phyloP scores from a whole-genome alignment of 1,140 invertebrate species.

The Drosophila willistoni region DNA sequence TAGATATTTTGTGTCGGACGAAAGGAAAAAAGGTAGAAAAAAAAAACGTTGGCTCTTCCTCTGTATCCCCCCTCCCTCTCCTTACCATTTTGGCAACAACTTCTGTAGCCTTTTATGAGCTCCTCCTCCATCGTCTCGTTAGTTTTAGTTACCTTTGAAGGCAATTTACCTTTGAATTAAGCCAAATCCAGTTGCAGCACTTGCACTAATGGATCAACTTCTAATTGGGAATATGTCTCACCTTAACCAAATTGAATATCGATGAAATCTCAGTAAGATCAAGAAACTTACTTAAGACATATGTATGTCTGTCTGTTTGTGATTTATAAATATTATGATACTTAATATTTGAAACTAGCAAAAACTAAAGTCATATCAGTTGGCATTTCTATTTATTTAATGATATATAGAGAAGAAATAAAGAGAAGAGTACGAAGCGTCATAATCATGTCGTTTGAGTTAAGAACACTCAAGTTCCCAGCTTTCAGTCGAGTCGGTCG shows the following conservation, averaged over 20 bases:
- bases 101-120: slow-evolving; percentile 17
- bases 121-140: not conserved
- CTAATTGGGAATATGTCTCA: not conserved
- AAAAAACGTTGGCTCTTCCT: slow-evolving; percentile 40
- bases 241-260: not conserved
- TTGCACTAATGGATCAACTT: slow-evolving; percentile 8
- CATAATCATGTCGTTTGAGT: slow-evolving; percentile 5
- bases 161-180: slow-evolving; percentile 14
- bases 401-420: not conserved
- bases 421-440: not conserved
- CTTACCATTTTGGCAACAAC: not conserved
- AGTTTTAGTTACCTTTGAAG: slow-evolving; percentile 3
- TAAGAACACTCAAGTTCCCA: slow-evolving; percentile 10
- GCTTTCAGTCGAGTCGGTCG: slow-evolving; percentile 2
- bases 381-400: not conserved
- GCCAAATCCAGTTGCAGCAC: slow-evolving; percentile 6
- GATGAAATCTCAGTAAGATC: not conserved
- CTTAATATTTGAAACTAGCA: not conserved
- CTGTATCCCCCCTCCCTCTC: not conserved
- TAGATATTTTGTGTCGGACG: slow-evolving; percentile 70
- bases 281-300: no score
- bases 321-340: not conserved
- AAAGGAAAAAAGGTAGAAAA: slow-evolving; percentile 57
- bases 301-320: no score
- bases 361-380: not conserved